Conservation (phyloP, 2,113 vertebrate species). For the Mungos mungo region DNA sequence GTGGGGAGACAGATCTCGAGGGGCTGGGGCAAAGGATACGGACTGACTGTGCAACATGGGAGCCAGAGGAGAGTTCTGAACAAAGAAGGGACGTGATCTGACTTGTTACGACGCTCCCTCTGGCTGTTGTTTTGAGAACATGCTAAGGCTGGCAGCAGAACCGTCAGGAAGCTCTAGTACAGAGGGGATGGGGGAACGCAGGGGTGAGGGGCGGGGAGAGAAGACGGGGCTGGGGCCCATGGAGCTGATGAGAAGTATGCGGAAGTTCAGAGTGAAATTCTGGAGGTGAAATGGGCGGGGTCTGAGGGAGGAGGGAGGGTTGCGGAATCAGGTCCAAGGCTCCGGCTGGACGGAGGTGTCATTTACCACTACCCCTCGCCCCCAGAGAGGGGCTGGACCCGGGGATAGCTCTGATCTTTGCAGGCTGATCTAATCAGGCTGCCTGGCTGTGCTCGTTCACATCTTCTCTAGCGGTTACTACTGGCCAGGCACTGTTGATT, state of each 20-base stretch:
- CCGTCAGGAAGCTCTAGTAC: too few relatives aligned
- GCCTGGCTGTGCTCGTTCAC: fast-evolving
- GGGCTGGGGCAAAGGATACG: not conserved
- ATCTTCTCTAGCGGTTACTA: fast-evolving
- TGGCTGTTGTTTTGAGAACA: not conserved
- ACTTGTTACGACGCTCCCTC: not conserved
- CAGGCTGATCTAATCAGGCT: too few relatives aligned
- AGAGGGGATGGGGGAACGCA: not conserved
- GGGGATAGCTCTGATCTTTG: not conserved
- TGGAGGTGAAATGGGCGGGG: not conserved
- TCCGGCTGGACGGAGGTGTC: not conserved
- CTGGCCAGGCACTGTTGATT: too few relatives aligned
- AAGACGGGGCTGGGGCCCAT: not conserved
- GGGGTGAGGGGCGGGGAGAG: too few relatives aligned
- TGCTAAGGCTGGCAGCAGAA: not conserved
- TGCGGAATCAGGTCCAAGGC: not conserved
- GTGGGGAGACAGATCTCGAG: not conserved
- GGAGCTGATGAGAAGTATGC: not conserved
- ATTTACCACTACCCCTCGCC: not conserved
- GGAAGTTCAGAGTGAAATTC: not conserved
- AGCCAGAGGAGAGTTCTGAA: not conserved
- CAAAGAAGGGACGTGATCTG: not conserved
- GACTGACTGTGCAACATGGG: not conserved
- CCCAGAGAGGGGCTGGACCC: fast-evolving
- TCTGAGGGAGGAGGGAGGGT: not conserved